These are phyloP conservation scores for Megaceryle maxima DNA, from an alignment of 2,113 vertebrate genomes.

Conservation along the genomic window DNA sequence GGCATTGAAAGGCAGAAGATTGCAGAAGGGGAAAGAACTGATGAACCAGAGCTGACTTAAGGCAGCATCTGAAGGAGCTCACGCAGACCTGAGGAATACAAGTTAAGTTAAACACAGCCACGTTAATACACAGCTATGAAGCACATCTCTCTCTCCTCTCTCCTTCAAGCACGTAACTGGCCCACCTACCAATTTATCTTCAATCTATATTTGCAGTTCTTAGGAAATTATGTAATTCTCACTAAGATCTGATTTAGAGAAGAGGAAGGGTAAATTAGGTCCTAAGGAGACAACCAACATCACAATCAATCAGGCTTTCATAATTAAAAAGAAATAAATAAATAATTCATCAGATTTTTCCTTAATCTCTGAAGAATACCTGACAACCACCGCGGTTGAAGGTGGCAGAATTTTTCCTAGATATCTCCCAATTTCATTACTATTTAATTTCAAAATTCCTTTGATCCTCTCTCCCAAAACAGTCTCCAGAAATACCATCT, in stretches of 20 bases:
- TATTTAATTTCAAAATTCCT: constrained; percentile 1
- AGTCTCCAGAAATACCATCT: not conserved
- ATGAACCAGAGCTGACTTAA: not conserved
- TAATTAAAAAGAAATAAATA: not conserved
- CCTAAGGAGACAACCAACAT: not conserved
- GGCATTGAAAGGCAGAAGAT: not conserved
- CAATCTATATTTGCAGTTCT: not conserved
- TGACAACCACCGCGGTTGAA: constrained; percentile 2
- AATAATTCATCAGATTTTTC: constrained; percentile 12
- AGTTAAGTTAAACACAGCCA: not conserved
- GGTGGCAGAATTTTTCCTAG: constrained; percentile 1
- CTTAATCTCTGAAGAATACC: not conserved
- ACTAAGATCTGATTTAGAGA: constrained; percentile 7
- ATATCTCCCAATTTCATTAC: constrained; percentile 6
- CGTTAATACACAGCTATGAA: not conserved
- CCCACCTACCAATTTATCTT: not conserved
- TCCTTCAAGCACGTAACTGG: not conserved
- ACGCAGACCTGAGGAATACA: not conserved
- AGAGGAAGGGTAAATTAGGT: constrained; percentile 29
- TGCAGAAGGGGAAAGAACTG: not conserved
- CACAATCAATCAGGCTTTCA: not conserved
- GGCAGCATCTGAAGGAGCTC: not conserved
- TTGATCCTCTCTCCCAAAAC: not conserved
- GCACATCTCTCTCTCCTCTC: not conserved
- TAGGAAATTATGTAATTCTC: not conserved